These are phyloP conservation scores for Macrobrachium rosenbergii DNA, from an alignment of 1,140 invertebrate species.

Conservation along the genomic window DNA sequence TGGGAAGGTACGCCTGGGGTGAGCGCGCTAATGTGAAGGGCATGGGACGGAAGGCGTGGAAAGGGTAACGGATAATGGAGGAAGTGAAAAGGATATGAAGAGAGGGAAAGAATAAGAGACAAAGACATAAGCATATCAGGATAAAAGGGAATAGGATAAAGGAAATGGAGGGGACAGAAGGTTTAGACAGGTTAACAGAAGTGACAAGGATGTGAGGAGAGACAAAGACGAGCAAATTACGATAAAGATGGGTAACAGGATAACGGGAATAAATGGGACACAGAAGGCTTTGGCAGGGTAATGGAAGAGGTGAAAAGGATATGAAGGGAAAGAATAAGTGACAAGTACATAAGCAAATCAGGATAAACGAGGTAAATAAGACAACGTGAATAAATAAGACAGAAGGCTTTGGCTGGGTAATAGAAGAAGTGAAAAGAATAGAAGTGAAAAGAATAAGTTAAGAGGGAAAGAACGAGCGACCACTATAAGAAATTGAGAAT, in stretches of 20 bases:
- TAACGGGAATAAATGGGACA: background rate
- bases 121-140: too few relatives aligned
- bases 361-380: too few relatives aligned
- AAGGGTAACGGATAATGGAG: background rate
- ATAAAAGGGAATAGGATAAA: background rate
- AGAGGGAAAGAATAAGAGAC: background rate
- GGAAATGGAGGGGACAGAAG: background rate
- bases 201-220: background rate
- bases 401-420: too few relatives aligned
- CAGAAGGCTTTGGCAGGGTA: background rate
- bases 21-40: too few relatives aligned
- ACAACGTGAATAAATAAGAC: too few relatives aligned
- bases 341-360: too few relatives aligned
- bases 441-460: too few relatives aligned
- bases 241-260: background rate
- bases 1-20: too few relatives aligned
- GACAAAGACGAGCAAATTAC: background rate
- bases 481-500: too few relatives aligned
- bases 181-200: background rate
- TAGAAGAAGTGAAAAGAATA: too few relatives aligned
- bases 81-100: background rate
- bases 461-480: too few relatives aligned
- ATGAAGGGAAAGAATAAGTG: background rate
- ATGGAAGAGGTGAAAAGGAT: background rate
- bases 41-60: too few relatives aligned